These are phyloP conservation scores for Camelus bactrianus DNA, from an alignment of 2,113 vertebrate genomes.

Conservation along the genomic window DNA sequence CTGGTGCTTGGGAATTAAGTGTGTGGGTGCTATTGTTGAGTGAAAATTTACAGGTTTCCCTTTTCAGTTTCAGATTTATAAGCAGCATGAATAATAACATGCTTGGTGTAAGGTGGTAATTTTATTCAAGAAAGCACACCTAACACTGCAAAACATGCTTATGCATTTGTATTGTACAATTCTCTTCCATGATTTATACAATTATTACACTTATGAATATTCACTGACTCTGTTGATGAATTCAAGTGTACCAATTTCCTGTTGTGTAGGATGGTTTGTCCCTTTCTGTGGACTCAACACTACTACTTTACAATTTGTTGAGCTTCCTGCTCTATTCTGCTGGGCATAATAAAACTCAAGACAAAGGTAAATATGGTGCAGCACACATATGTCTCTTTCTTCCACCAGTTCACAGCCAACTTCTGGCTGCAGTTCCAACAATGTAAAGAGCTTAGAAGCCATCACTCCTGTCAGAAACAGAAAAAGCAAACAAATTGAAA, in stretches of 20 bases:
- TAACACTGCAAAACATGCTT: neutral
- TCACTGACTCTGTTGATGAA: neutral
- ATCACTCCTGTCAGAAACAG: neutral
- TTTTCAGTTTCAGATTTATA: conserved; percentile 65
- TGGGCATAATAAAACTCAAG: neutral
- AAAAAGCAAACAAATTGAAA: neutral
- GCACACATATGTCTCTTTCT: neutral
- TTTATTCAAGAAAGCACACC: conserved; percentile 37
- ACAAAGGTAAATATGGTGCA: neutral
- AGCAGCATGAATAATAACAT: conserved; percentile 32
- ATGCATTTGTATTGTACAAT: neutral
- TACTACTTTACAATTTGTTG: neutral
- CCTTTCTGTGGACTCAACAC: neutral
- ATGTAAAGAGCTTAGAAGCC: neutral
- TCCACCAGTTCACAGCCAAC: neutral
- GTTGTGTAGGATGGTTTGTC: neutral
- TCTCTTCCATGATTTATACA: conserved; percentile 20
- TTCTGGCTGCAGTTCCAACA: neutral
- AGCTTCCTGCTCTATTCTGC: neutral
- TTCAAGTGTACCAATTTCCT: neutral
- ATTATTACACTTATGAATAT: neutral
- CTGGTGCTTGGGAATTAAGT: conserved; percentile 9
- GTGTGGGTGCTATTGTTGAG: conserved; percentile 25
- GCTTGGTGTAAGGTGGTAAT: neutral
- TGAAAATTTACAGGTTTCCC: conserved; percentile 65